Base-by-base conservation (phyloP, 2,888 invertebrate species). In the Drosophila koepferae region DNA sequence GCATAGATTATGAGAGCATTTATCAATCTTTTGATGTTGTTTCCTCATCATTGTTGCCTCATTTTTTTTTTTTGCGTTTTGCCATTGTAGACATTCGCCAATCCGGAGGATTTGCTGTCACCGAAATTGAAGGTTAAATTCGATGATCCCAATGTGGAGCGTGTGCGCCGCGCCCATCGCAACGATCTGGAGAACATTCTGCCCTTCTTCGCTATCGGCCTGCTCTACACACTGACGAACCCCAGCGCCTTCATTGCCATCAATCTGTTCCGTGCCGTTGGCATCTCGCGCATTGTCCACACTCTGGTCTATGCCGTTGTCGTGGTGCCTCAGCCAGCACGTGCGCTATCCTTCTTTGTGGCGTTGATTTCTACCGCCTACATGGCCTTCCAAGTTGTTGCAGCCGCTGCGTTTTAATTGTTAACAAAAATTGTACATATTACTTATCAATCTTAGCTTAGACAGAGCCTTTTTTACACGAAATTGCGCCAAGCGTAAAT, bases 101-200 rank as follows among this genome's bases (percentile, higher is more conserved):
- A 94, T 87, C 94, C 94, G 5, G 95, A 95, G 91, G 95, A 95
- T 87, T 82, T 92, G 56, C 40, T 89, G 69, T 83, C 86, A 41
- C 89, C 90, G 38, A 92, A 92, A 43, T 63, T 91, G 18, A 93
- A 93, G 77, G 92, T 93, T 4, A 93, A 91, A 79, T 91, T 91
- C 36, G 93, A 93, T 76, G 94, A 95, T 79, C 93, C 93, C 10
- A 93, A 94, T 75, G 94, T 95, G 12, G 94, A 95, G 85, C 92
- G 94, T 73, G 93, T 94, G 7, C 92, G 94, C 87, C 91, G 95
- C 79, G 95, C 94, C 7, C 95, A 95, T 83, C 93, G 94, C 76
- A 95, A 95, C 83, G 95, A 95, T 89, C 81, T 95, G 80, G 95
- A 95, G 89, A 95, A 95, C 89, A 94, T 95, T 72, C 87, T 94